Base-by-base conservation (phyloP, 2,888 invertebrate genomes). In the Lysandra coridon region DNA sequence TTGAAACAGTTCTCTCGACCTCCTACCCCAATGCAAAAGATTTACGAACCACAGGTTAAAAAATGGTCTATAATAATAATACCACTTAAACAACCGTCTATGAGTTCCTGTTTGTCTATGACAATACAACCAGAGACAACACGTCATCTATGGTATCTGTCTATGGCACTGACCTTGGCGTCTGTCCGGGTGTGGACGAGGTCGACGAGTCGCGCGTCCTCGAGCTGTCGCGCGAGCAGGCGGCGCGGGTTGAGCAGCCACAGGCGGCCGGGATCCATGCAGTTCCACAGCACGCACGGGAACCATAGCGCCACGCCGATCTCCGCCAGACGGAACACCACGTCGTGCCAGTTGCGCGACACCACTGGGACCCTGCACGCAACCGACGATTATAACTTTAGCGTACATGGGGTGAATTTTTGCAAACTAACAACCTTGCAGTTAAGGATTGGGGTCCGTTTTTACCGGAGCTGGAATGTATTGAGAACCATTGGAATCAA, bases 271-370 rank as follows among this genome's bases (percentile, higher is more conserved):
- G 98, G 98, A 89, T 97, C 97, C 96, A 98, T 98, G 84, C 98
- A 98, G 95, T 99, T 99, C 99, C 99, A 99, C 83, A 99, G 95
- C 79, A 98, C 98, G 90, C 98, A 98, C 57, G 98, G 98, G 92
- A 98, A 99, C 98, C 98, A 99, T 87, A 99, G 93, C 84, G 98
- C 98, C 80, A 98, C 98, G 10, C 98, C 98, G 85, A 98, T 97
- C 95, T 99, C 99, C 77, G 97, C 98, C 79, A 98, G 95, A 6
- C 98, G 97, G 92, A 98, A 98, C 83, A 98, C 96, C 84, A 98
- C 95, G 92, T 98, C 98, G 93, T 98, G 98, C 96, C 98, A 98
- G 92, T 98, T 98, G 86, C 98, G 96, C 40, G 98, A 98, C 84
- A 98, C 96, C 77, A 98, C 96, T 62, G 98, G 98, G 82, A 98